These are phyloP conservation scores for Thereva unica DNA, from an alignment of 2,888 invertebrate species.

Conservation along the genomic window DNA sequence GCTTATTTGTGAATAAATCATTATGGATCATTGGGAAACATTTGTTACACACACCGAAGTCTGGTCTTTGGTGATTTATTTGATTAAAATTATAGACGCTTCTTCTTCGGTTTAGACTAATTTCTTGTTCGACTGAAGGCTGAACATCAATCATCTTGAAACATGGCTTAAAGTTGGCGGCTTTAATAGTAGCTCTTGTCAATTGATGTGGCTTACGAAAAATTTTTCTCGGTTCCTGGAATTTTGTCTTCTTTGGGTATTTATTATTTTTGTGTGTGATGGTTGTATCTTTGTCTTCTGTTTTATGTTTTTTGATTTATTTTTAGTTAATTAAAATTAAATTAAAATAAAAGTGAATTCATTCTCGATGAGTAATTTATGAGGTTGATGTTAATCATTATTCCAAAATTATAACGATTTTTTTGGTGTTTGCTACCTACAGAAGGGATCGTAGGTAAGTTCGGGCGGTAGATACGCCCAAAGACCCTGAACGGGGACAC, in stretches of 20 bases:
- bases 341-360: too few relatives aligned
- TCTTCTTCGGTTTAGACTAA: conserved; percentile 26
- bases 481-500: too few relatives aligned
- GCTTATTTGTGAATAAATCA: conserved; percentile 35
- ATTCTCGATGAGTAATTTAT: too few relatives aligned
- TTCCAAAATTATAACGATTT: too few relatives aligned
- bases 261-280: background rate
- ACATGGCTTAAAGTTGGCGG: conserved; percentile 9
- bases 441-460: too few relatives aligned
- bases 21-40: conserved; percentile 24
- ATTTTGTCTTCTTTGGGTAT: background rate
- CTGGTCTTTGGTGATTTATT: conserved; percentile 39
- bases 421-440: too few relatives aligned
- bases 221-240: conserved; percentile 16
- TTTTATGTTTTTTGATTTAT: too few relatives aligned
- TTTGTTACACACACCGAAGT: conserved; percentile 11
- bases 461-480: too few relatives aligned
- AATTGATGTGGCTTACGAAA: conserved; percentile 8
- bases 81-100: conserved; percentile 43
- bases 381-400: too few relatives aligned
- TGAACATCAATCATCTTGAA: conserved; percentile 27
- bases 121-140: conserved; percentile 17
- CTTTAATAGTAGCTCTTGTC: conserved; percentile 39
- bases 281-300: background rate
- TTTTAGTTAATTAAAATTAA: too few relatives aligned